Evolutionary conservation across 2,797 vertebrate genomes (phyloP).

Genomic region (Peromyscus nudipes): DNA sequence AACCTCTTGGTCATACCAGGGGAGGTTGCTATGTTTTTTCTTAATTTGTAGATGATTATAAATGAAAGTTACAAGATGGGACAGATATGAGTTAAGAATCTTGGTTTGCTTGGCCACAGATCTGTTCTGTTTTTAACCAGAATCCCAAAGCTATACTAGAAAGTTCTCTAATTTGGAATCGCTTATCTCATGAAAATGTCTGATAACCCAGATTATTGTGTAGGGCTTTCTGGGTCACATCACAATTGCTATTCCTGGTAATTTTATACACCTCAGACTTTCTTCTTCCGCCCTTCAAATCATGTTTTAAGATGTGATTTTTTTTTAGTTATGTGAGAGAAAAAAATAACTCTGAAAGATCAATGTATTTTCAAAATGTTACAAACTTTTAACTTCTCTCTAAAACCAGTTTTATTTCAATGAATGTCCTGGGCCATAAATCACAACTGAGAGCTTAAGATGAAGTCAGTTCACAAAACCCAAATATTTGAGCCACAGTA

Average conservation of each 20-base stretch:
- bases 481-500: background rate
- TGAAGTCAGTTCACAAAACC: background rate
- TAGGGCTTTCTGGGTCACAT: background rate
- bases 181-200: background rate
- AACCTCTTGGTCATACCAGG: background rate
- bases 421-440: background rate
- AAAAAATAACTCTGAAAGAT: constrained; percentile 47
- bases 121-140: background rate
- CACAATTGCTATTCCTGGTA: background rate
- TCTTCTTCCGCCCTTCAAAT: constrained; percentile 32
- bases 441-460: constrained; percentile 8
- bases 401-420: constrained; percentile 26
- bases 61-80: background rate
- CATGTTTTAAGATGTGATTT: background rate
- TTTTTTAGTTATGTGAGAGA: background rate
- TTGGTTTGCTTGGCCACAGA: background rate
- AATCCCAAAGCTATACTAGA: background rate
- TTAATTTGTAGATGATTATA: background rate
- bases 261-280: background rate
- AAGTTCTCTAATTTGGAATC: constrained; percentile 18
- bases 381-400: background rate
- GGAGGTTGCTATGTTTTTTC: background rate
- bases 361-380: constrained; percentile 11
- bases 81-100: background rate
- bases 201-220: background rate